These are phyloP conservation scores for Metalampra italica DNA, from an alignment of 2,888 invertebrate genomes.

Conservation along the genomic window DNA sequence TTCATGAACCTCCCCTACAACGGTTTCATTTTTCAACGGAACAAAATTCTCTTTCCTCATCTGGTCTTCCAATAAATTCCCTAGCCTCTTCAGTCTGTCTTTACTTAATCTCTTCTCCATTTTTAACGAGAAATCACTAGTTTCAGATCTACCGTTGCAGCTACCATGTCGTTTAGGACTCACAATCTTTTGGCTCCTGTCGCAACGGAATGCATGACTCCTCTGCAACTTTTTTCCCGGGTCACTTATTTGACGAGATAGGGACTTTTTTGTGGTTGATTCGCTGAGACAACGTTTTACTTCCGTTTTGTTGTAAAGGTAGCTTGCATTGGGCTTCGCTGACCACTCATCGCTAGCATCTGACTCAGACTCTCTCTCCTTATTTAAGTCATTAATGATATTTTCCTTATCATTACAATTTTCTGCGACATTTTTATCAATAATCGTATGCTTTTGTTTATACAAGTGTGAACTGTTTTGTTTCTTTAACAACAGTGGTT, in stretches of 20 bases:
- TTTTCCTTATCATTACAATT: constrained; percentile 7
- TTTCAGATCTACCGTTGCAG: constrained; percentile 60
- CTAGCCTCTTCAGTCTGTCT: constrained; percentile 57
- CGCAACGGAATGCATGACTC: constrained; percentile 79
- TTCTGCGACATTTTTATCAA: background rate
- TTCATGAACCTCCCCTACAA: constrained; percentile 24
- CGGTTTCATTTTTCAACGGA: constrained; percentile 17
- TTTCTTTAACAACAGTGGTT: constrained; percentile 21
- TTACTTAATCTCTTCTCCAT: constrained; percentile 61
- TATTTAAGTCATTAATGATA: constrained; percentile 11
- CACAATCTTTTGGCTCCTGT: constrained; percentile 57
- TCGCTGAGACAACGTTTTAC: constrained; percentile 46
- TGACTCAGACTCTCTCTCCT: constrained; percentile 26
- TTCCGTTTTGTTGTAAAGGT: constrained; percentile 56
- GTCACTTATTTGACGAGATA: constrained; percentile 68
- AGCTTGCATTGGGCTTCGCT: constrained; percentile 55
- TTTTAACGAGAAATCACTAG: constrained; percentile 51
- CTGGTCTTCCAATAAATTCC: constrained; percentile 62
- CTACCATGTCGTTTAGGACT: constrained; percentile 59
- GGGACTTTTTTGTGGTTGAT: constrained; percentile 47
- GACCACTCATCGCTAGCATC: constrained; percentile 31
- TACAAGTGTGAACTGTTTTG: constrained; percentile 12
- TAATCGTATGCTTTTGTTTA: background rate
- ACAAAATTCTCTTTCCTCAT: constrained; percentile 67
- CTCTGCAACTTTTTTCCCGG: constrained; percentile 77